Base-by-base conservation (phyloP, 2,797 vertebrate species). In the Leptodactylus fallax region DNA sequence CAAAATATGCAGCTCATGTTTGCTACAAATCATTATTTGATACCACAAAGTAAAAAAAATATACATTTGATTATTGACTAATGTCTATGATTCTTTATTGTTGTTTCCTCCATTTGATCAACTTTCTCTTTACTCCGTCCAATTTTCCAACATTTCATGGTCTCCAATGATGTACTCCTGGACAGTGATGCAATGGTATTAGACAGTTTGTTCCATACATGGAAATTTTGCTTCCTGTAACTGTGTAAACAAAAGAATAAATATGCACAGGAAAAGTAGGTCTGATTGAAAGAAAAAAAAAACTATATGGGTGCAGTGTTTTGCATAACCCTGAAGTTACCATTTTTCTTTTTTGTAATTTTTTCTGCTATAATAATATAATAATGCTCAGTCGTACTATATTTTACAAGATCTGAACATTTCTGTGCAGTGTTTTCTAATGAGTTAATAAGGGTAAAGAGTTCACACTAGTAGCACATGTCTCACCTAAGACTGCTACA, bases 1-100 rank as follows among this genome's bases (percentile, higher is more conserved):
- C 49, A 56, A 79, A 80, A 56, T 14, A 85, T 80, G n/a, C 47
- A 53, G 53, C 60, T 85, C 82, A 88, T 56, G 79, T 88, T 88
- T 87, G 36, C 67, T 84, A 71, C 13, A 51, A 77, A 77, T 49
- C 71, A 49, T 86, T 71, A n/a, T 86, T 86, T 81, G 77, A 86
- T 86, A 86, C 55, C 65, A 72, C 51, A 86, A 72, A 60, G 16
- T 36, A 67, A 86, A 6, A 71, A 58, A 86, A 16, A 79, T 56
- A 84, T 84, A 53, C 3, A 53, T 69, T 69, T 83, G 78, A 80
- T 80, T 60, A 60, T 36, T 19, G 17, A 80, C 4, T 13, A 36
- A 12, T 60, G 55, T 80, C 1, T 80, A 7, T 11, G 25, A 19
- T 21, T 58, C 27, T 60, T 80, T 1, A n/a, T 58, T 80, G 2